phyloP scores from a whole-genome alignment of 2,888 invertebrate species.

The Proisotoma minuta region DNA sequence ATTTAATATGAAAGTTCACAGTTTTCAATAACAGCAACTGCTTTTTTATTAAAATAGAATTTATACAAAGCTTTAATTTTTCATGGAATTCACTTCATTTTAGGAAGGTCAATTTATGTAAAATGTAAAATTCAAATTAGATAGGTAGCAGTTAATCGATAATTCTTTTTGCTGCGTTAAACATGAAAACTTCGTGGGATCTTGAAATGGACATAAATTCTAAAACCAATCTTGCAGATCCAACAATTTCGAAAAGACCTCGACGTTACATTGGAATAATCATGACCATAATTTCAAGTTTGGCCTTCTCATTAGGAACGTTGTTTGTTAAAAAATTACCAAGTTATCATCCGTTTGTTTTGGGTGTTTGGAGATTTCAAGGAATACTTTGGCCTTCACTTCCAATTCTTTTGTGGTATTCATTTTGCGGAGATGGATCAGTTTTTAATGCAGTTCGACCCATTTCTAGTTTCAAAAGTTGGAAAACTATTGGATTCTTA shows the following conservation, averaged over 20 bases:
- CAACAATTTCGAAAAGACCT: background rate
- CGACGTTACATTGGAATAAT: slow-evolving; percentile 26
- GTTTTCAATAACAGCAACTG: too few species aligned
- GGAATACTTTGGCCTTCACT: slow-evolving; percentile 37
- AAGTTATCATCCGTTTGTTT: slow-evolving; percentile 32
- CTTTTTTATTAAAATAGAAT: too few species aligned
- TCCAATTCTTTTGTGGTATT: slow-evolving; percentile 24
- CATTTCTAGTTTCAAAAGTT: background rate
- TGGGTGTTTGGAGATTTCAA: slow-evolving; percentile 39
- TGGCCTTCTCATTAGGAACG: slow-evolving; percentile 33
- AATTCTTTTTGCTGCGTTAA: too few species aligned
- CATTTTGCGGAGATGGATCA: slow-evolving; percentile 13
- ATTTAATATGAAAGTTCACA: too few species aligned
- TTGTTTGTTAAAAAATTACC: slow-evolving; percentile 32
- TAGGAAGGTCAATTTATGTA: too few species aligned
- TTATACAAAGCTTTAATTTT: too few species aligned
- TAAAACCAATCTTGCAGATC: too few species aligned
- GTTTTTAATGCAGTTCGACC: background rate
- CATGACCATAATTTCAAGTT: slow-evolving; percentile 32
- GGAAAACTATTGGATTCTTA: background rate
- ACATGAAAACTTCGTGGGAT: too few species aligned
- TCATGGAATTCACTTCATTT: too few species aligned
- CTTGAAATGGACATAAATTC: too few species aligned
- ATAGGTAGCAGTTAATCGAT: too few species aligned
- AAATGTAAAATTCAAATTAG: too few species aligned